A percentile compares a stretch with the other conserved stretches of the same genome.
These are phyloP conservation scores for Notodonta dromedarius DNA, from an alignment of 2,888 invertebrate species.

Conservation along the genomic window DNA sequence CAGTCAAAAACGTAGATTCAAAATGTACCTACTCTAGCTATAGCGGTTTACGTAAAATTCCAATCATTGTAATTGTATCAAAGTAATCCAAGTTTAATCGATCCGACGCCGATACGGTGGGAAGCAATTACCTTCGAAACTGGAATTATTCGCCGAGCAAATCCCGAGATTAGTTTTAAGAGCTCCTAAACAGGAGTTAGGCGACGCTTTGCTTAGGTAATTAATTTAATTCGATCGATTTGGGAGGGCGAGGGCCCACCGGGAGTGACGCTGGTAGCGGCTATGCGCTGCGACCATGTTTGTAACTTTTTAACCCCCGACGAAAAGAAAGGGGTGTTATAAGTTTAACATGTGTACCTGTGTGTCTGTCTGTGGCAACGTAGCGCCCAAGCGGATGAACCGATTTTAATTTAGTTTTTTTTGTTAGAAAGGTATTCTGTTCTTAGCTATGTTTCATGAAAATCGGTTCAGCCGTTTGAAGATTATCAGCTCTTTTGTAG, in stretches of 20 bases:
- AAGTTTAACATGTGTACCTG: too few relatives aligned
- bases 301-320: too few relatives aligned
- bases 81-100: conserved; percentile 34
- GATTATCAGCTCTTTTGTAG: too few relatives aligned
- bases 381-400: too few relatives aligned
- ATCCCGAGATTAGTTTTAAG: conserved; percentile 51
- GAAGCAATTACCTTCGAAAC: conserved; percentile 38
- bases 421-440: too few relatives aligned
- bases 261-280: conserved; percentile 12
- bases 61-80: conserved; percentile 19
- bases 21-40: background rate
- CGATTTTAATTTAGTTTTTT: too few relatives aligned
- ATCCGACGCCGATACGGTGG: conserved; percentile 20
- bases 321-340: too few relatives aligned
- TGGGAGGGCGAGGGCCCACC: conserved; percentile 21
- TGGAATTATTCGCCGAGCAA: conserved; percentile 42
- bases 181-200: conserved; percentile 51
- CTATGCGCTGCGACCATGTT: background rate
- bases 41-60: conserved; percentile 1
- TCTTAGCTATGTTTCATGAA: too few relatives aligned
- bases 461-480: too few relatives aligned
- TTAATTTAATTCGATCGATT: conserved; percentile 53
- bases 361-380: too few relatives aligned
- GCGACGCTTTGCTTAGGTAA: conserved; percentile 46
- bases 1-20: too few relatives aligned